Conservation (phyloP, 2,888 invertebrate species). For the Chaetogeoica ovagalla region DNA sequence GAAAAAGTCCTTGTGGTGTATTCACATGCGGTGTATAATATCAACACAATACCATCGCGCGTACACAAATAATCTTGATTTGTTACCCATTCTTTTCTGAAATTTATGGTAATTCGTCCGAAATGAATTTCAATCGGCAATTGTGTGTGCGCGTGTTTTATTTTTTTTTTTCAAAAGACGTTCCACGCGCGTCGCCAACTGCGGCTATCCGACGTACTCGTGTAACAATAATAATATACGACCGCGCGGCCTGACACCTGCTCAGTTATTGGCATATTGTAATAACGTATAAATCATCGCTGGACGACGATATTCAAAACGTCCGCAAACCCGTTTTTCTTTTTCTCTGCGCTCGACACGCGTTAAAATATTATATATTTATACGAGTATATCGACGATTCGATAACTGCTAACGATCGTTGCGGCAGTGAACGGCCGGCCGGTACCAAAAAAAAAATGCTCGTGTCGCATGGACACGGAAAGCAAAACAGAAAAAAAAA, state of each 20-base stretch:
- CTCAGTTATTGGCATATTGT: not conserved
- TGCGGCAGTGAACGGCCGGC: not conserved
- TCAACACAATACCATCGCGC: not conserved
- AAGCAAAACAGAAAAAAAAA: too few species aligned
- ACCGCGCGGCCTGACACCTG: not conserved
- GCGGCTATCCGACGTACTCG: too few species aligned
- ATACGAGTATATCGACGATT: not conserved
- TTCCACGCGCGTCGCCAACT: not conserved
- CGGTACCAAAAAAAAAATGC: too few species aligned
- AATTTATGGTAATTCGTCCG: slow-evolving; percentile 35
- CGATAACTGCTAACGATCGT: not conserved
- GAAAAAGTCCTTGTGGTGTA: slow-evolving; percentile 8
- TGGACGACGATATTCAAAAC: not conserved
- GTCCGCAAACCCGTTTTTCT: slow-evolving; percentile 14
- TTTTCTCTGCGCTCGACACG: not conserved
- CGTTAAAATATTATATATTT: not conserved
- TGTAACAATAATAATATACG: not conserved
- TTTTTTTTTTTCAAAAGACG: slow-evolving; percentile 32
- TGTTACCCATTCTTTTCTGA: slow-evolving; percentile 36
- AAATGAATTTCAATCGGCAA: slow-evolving; percentile 41
- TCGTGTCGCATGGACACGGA: not conserved
- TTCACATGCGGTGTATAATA: not conserved
- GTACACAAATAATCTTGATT: slow-evolving; percentile 25
- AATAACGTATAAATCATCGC: not conserved
- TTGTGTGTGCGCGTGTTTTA: slow-evolving; percentile 43